These are phyloP conservation scores for Heliopora coerulea DNA, from an alignment of 92 coral and sea anemone species.

Conservation along the genomic window DNA sequence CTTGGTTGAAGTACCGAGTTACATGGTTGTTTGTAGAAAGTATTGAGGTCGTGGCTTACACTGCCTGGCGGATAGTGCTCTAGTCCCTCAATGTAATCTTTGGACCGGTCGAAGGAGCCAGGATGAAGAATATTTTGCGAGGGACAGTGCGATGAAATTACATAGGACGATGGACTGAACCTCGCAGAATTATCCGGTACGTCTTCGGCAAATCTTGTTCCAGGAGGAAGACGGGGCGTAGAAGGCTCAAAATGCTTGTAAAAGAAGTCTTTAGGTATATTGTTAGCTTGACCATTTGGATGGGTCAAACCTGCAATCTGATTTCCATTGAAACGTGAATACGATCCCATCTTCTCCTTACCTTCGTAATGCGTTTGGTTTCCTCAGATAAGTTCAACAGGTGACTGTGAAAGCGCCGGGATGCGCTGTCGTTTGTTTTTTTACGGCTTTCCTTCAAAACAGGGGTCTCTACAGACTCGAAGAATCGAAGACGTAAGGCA, in stretches of 20 bases:
- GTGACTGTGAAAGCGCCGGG: constrained; percentile 31
- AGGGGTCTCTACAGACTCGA: constrained; percentile 23
- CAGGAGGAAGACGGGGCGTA: constrained; percentile 14
- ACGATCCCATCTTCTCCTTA: constrained; percentile 28
- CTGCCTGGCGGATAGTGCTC: constrained; percentile 21
- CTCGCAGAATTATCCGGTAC: constrained; percentile 7
- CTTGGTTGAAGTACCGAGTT: constrained; percentile 21
- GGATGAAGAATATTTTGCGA: constrained; percentile 18
- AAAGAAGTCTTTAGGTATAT: constrained; percentile 7
- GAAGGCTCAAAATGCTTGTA: constrained; percentile 31
- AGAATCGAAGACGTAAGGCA: constrained; percentile 25
- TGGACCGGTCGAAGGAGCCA: constrained; percentile 1
- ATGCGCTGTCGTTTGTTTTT: constrained; percentile 25
- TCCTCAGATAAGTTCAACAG: constrained; percentile 29
- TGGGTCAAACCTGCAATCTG: constrained; percentile 31
- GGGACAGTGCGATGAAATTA: constrained; percentile 15
- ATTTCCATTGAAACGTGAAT: constrained; percentile 33
- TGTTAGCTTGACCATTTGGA: neutral
- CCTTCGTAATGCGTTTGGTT: constrained; percentile 29
- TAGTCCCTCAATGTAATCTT: neutral
- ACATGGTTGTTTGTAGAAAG: constrained; percentile 19
- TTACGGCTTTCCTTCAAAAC: constrained; percentile 41
- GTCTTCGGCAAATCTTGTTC: constrained; percentile 3
- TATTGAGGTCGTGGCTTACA: constrained; percentile 3
- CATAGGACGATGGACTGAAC: constrained; percentile 22